Percentiles rank a stretch among this genome's conserved stretches.
Evolutionary conservation across 1,140 invertebrate genomes (phyloP).

Genomic region (Drosophila guanche): DNA sequence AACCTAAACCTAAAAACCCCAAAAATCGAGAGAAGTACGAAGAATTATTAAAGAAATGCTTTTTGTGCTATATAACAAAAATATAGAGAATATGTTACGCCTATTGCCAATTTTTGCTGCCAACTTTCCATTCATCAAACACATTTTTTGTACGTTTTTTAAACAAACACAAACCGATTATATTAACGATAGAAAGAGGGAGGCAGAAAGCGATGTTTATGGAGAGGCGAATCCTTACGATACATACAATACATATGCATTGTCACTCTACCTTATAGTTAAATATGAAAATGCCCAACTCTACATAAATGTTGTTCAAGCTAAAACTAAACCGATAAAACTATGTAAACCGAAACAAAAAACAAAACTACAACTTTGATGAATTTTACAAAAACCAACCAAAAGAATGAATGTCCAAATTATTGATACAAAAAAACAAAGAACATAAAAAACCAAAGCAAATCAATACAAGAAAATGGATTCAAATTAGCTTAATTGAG

Average conservation of each 20-base stretch:
- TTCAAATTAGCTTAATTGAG: constrained; percentile 75
- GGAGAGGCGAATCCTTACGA: constrained; percentile 35
- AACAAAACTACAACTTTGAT: constrained; percentile 63
- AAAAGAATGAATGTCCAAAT: constrained; percentile 60
- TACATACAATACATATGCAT: constrained; percentile 70
- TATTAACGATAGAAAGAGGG: not conserved
- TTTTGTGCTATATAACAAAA: constrained; percentile 39
- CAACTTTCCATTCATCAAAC: constrained; percentile 44
- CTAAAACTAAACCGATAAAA: constrained; percentile 49
- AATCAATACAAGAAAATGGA: constrained; percentile 70
- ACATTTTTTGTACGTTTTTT: constrained; percentile 56
- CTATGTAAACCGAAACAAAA: constrained; percentile 21
- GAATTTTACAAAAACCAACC: constrained; percentile 70
- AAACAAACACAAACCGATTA: constrained; percentile 7
- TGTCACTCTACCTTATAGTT: constrained; percentile 73
- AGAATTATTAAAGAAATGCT: constrained; percentile 31
- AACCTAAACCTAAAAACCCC: constrained; percentile 22
- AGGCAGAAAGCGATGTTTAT: constrained; percentile 26
- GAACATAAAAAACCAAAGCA: constrained; percentile 37
- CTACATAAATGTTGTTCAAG: constrained; percentile 79
- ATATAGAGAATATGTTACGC: constrained; percentile 39
- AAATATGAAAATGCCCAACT: constrained; percentile 65
- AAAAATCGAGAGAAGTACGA: not conserved
- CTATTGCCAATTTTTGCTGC: constrained; percentile 64
- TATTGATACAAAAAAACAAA: constrained; percentile 51